Conservation (phyloP, 2,888 invertebrate genomes). For the Calameuta idolon region DNA sequence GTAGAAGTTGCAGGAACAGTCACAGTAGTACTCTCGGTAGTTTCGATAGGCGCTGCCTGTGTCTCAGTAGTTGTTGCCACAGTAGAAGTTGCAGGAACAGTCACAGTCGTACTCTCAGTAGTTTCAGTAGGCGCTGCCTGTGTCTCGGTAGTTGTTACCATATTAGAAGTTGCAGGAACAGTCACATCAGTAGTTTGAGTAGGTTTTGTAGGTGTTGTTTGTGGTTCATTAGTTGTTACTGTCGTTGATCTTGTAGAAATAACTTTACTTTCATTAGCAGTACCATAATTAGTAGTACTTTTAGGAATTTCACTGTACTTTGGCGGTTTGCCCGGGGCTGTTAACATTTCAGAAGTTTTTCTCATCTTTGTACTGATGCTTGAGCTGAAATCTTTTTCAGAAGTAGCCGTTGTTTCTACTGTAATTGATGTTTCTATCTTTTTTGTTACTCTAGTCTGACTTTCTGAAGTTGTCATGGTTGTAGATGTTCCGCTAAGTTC, state of each 20-base stretch:
- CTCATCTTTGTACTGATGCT: too few relatives aligned
- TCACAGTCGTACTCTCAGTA: background rate
- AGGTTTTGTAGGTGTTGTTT: slow-evolving; percentile 8
- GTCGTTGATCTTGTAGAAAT: background rate
- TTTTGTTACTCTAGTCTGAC: too few relatives aligned
- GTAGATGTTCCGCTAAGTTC: too few relatives aligned
- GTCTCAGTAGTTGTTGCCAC: background rate
- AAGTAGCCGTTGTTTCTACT: too few relatives aligned
- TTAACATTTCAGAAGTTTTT: too few relatives aligned
- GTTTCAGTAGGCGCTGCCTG: background rate
- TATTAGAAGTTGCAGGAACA: background rate
- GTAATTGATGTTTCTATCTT: too few relatives aligned
- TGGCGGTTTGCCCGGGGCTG: too few relatives aligned
- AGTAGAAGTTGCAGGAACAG: background rate
- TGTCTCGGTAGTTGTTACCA: background rate
- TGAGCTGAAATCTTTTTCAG: too few relatives aligned
- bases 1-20: background rate
- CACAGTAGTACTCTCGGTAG: slow-evolving; percentile 9
- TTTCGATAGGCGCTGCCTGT: slow-evolving; percentile 9
- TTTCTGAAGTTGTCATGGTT: too few relatives aligned
- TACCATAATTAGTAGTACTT: too few relatives aligned
- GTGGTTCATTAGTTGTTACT: slow-evolving; percentile 9
- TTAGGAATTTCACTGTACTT: too few relatives aligned
- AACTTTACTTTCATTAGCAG: too few relatives aligned
- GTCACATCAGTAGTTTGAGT: slow-evolving; percentile 10